Conservation (phyloP, 2,797 vertebrate species). For the Bradypodion pumilum region DNA sequence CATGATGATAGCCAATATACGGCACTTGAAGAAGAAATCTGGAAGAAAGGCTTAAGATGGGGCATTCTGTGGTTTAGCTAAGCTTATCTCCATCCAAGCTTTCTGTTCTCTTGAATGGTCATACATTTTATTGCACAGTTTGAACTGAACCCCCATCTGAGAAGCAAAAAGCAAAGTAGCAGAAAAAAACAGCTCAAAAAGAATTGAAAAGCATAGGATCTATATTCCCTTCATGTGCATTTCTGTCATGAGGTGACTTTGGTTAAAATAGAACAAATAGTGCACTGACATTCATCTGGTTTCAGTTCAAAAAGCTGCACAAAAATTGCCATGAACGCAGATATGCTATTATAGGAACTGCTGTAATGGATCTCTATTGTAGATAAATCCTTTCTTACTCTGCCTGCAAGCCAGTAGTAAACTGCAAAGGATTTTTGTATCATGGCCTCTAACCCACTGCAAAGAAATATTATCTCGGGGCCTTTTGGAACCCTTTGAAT, state of each 20-base stretch:
- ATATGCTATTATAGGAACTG: not conserved
- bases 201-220: not conserved
- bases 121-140: not conserved
- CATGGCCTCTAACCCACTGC: not conserved
- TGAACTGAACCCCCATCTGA: not conserved
- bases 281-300: not conserved
- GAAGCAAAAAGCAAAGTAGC: not conserved
- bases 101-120: not conserved
- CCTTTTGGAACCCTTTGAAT: not conserved
- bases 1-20: too few relatives aligned
- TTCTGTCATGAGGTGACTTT: not conserved
- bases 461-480: not conserved
- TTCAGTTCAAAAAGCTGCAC: not conserved
- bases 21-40: too few relatives aligned
- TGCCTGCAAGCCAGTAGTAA: not conserved
- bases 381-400: not conserved
- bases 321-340: not conserved
- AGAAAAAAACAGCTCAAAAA: not conserved
- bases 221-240: not conserved
- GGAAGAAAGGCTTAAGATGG: too few relatives aligned
- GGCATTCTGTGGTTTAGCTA: too few relatives aligned
- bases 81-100: not conserved
- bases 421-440: not conserved
- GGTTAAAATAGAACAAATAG: not conserved
- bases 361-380: not conserved